Percentiles rank a stretch among this genome's conserved stretches.
Evolutionary conservation across 2,797 vertebrate genomes (phyloP).

Genomic region (Halcyon smyrnensis): DNA sequence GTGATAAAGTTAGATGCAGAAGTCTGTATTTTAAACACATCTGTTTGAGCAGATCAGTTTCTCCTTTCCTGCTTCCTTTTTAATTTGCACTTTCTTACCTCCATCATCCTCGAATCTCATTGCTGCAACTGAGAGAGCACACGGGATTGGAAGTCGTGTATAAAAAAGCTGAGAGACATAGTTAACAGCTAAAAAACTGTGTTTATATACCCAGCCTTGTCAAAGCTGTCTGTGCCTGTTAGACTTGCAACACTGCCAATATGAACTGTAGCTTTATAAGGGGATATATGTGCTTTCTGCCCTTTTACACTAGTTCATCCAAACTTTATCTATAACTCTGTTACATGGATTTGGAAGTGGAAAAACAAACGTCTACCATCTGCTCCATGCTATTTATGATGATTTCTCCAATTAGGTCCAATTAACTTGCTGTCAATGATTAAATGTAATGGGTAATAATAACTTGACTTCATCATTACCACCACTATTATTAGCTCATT

Average conservation of each 20-base stretch:
- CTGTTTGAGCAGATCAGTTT: constrained; percentile 29
- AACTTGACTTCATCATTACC: constrained; percentile 87
- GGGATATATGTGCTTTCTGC: background rate
- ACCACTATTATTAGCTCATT: constrained; percentile 91
- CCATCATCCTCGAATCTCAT: background rate
- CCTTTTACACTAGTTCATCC: constrained; percentile 42
- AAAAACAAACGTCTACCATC: constrained; percentile 84
- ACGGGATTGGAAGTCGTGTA: background rate
- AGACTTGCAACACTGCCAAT: background rate
- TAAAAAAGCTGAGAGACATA: background rate
- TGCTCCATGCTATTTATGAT: constrained; percentile 87
- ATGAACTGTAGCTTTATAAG: background rate
- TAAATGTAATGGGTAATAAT: constrained; percentile 90
- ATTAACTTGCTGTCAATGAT: constrained; percentile 92
- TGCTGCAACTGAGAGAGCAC: background rate
- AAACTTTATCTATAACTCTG: constrained; percentile 68
- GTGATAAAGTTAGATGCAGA: background rate
- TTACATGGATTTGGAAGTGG: constrained; percentile 64
- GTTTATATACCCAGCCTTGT: background rate
- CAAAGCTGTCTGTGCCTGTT: constrained; percentile 2
- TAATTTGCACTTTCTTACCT: background rate
- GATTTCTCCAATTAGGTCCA: constrained; percentile 91
- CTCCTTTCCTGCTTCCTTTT: background rate
- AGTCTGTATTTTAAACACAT: background rate
- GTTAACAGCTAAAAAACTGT: background rate